Conservation (phyloP, 2,113 vertebrate genomes). For the Campylorhamphus procurvoides region DNA sequence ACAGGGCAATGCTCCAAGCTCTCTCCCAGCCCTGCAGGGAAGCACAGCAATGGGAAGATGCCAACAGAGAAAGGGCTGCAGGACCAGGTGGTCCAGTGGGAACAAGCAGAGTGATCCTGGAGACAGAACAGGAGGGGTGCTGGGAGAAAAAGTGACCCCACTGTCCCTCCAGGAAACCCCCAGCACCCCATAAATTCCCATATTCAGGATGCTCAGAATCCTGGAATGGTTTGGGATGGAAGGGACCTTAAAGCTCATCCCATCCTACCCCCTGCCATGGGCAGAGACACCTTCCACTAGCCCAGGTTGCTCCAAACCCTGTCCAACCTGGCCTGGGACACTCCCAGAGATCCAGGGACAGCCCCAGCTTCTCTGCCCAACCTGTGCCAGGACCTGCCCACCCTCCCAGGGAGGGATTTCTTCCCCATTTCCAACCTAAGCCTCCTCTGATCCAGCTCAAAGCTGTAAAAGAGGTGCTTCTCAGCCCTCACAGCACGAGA, state of each 20-base stretch:
- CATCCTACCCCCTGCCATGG: neutral
- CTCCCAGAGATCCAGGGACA: neutral
- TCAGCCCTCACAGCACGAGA: neutral
- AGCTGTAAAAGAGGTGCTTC: fast-evolving
- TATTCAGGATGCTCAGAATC: neutral
- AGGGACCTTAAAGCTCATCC: neutral
- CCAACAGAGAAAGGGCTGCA: fast-evolving
- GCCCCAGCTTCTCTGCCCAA: neutral
- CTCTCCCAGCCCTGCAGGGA: neutral
- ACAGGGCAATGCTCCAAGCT: neutral
- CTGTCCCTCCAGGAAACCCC: neutral
- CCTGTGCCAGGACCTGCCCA: neutral
- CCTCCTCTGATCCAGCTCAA: neutral
- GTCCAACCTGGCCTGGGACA: fast-evolving
- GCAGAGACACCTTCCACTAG: neutral
- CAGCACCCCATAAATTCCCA: fast-evolving
- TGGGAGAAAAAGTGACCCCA: neutral
- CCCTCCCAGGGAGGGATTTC: neutral
- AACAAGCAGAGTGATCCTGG: fast-evolving
- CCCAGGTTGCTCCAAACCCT: neutral
- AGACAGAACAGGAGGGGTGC: neutral
- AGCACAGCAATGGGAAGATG: neutral
- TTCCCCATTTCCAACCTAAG: neutral
- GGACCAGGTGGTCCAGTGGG: neutral
- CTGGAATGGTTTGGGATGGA: too few relatives aligned